These are phyloP conservation scores for Exocentrus adspersus DNA, from an alignment of 2,888 invertebrate species.

Conservation along the genomic window DNA sequence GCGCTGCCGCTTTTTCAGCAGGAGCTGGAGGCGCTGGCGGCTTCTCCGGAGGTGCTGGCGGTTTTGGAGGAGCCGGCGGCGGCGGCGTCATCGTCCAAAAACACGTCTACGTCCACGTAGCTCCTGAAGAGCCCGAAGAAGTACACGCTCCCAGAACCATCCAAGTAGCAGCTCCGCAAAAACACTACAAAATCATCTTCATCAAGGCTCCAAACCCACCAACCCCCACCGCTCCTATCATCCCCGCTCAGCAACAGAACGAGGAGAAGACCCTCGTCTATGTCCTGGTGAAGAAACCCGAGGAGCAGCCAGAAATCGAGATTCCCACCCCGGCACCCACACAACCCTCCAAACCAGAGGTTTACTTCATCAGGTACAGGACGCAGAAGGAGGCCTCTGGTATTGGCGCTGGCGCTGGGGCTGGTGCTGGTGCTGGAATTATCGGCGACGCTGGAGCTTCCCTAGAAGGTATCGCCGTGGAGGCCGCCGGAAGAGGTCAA, in stretches of 20 bases:
- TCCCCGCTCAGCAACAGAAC: conserved; percentile 82
- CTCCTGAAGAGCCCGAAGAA: conserved; percentile 84
- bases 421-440: conserved; percentile 23
- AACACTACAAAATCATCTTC: conserved; percentile 92
- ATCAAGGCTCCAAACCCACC: conserved; percentile 73
- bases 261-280: conserved; percentile 90
- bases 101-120: conserved; percentile 90
- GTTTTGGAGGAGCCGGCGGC: conserved; percentile 59
- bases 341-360: conserved; percentile 88
- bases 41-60: conserved; percentile 53
- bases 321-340: conserved; percentile 83
- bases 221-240: conserved; percentile 79
- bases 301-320: conserved; percentile 82
- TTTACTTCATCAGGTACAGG: conserved; percentile 89
- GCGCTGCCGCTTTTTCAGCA: conserved; percentile 4
- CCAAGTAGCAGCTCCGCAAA: conserved; percentile 78
- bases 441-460: conserved; percentile 1
- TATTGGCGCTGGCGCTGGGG: conserved; percentile 17
- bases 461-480: conserved; percentile 26
- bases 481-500: conserved; percentile 30
- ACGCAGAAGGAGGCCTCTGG: conserved; percentile 68
- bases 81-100: conserved; percentile 77
- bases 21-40: conserved; percentile 31
- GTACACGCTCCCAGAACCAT: conserved; percentile 72
- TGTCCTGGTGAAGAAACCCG: conserved; percentile 89